Evolutionary conservation across 2,888 invertebrate genomes (phyloP), one percentile per base, ranked within the genome.

Genomic region (Parochlus steinenii): DNA sequence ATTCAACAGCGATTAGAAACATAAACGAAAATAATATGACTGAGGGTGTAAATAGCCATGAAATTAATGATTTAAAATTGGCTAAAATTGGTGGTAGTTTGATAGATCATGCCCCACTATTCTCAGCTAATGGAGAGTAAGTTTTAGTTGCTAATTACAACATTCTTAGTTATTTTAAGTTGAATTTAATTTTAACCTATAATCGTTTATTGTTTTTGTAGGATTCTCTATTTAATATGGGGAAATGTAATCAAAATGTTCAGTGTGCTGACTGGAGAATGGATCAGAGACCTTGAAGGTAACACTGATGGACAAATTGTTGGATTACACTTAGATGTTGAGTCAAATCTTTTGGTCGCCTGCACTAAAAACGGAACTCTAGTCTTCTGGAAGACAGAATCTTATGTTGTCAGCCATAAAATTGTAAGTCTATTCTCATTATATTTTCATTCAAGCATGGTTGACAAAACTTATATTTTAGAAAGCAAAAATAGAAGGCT

Each of bases 81-180:
- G n/a, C n/a, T n/a, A n/a, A n/a, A n/a, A n/a, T n/a, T 18, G 75
- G 76, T 39, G 72, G 71, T 30, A 69, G 65, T 47, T 64, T 75
- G 42, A 62, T 71, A 12, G 55, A 63, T 41, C 60, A 66, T 46
- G 57, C 65, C n/a, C 72, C 75, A 3, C 45, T 71, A 33, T 75
- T 74, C 58, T 70, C 72, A 4, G 48, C 53, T 5, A 65, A 70
- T 52, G 67, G 67, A 51, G 67, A 69, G 75, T 75, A 61, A 62
- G 69, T 63, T 37, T 30, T 18, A 20, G 17, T 20, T 39, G 28
- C 38, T 27, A n/a, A 38, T 39, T 36, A 16, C 39, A 19, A 23
- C 23, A 31, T 10, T 23, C 31, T 33, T 38, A 17, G 35, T 36
- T 31, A 24, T 8, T 29, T 30, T 31, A 18, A 27, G 32, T 35